Conservation (phyloP, 1,140 invertebrate species). For the Brachionus koreanus region DNA sequence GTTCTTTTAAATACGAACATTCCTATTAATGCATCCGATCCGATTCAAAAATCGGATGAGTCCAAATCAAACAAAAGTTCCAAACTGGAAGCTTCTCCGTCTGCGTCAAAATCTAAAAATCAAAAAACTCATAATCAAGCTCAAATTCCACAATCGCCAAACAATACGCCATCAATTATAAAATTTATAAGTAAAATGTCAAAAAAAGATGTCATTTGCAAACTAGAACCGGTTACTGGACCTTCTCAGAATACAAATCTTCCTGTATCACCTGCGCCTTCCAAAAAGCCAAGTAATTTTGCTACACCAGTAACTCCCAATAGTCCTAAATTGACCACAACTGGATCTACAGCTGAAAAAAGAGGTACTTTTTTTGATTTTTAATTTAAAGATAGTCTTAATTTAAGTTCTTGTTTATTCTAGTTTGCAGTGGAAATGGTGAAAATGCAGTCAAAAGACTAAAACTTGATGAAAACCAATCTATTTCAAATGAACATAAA, state of each 20-base stretch:
- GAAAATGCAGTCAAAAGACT: slow-evolving; percentile 37
- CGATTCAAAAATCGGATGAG: not conserved
- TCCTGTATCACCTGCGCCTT: not conserved
- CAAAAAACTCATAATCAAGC: not conserved
- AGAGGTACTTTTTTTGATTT: not conserved
- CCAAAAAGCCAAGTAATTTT: not conserved
- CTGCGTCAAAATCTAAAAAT: not conserved
- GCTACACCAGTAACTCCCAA: not conserved
- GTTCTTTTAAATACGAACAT: not conserved
- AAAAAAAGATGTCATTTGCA: slow-evolving; percentile 30
- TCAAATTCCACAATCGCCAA: not conserved
- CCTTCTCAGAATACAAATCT: not conserved
- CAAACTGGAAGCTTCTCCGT: not conserved
- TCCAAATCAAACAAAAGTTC: not conserved
- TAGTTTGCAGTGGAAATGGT: slow-evolving; percentile 25
- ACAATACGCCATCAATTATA: slow-evolving; percentile 14
- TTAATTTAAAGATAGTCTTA: not conserved
- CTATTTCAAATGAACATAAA: slow-evolving; percentile 22
- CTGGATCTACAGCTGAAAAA: not conserved
- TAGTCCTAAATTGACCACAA: slow-evolving; percentile 24
- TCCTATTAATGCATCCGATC: not conserved
- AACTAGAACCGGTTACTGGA: not conserved
- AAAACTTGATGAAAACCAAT: slow-evolving; percentile 19
- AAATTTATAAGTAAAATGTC: slow-evolving; percentile 43
- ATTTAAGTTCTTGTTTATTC: not conserved